phyloP scores from a whole-genome alignment of 2,888 invertebrate species.

The Venusia cambrica region DNA sequence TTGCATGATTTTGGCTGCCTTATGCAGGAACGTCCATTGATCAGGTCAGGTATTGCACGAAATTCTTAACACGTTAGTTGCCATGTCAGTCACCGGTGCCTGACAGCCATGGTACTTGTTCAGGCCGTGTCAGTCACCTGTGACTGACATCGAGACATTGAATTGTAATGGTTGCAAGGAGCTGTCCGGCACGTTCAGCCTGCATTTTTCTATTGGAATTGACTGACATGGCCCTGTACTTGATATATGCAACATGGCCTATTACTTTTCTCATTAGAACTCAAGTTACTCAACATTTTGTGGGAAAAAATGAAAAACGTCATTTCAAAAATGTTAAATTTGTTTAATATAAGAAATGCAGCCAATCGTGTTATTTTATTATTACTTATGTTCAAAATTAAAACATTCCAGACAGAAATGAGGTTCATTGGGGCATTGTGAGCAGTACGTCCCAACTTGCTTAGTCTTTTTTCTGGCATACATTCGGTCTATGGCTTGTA shows the following conservation, averaged over 20 bases:
- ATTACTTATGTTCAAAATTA: constrained; percentile 6
- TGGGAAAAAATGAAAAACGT: constrained; percentile 2
- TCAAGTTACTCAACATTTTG: constrained; percentile 4
- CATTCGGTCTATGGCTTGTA: constrained; percentile 5
- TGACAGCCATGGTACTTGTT: too few species aligned
- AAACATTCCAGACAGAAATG: constrained; percentile 19
- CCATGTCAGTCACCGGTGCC: too few species aligned
- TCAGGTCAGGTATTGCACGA: too few species aligned
- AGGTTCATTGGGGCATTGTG: constrained; percentile 10
- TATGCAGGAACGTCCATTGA: too few species aligned
- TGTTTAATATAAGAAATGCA: constrained; percentile 4
- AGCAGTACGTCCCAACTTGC: constrained; percentile 14
- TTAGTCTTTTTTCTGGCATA: constrained; percentile 17
- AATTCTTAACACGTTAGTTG: too few species aligned
- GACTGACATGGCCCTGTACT: constrained; percentile 1
- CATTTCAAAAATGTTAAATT: background rate
- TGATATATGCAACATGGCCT: constrained; percentile 4
- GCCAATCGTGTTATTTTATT: constrained; percentile 6
- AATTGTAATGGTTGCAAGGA: background rate
- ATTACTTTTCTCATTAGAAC: constrained; percentile 3
- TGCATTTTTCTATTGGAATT: background rate
- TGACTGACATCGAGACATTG: background rate
- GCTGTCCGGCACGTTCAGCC: constrained; percentile 1
- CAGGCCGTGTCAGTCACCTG: too few species aligned
- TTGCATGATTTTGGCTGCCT: too few species aligned